A percentile compares a stretch with the other conserved stretches of the same genome.
phyloP scores from a whole-genome alignment of 2,888 invertebrate genomes.

The Euclidia mi region DNA sequence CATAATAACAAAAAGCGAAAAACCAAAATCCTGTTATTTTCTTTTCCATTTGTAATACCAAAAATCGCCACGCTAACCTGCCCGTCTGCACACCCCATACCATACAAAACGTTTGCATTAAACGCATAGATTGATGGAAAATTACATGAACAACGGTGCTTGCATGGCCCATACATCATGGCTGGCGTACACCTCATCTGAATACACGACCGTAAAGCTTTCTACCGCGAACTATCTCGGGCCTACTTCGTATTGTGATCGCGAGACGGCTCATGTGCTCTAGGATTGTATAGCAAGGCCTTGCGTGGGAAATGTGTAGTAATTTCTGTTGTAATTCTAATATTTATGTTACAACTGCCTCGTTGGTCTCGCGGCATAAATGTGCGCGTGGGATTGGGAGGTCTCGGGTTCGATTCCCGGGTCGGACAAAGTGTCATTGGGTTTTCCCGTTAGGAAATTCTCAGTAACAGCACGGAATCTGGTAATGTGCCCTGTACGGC shows the following conservation, averaged over 20 bases:
- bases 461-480: no score
- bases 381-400: no score
- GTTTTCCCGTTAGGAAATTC: no score
- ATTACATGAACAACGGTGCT: slow-evolving; percentile 68
- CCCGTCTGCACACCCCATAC: slow-evolving; percentile 45
- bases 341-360: no score
- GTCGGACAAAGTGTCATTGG: no score
- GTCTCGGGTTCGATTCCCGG: no score
- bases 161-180: slow-evolving; percentile 36
- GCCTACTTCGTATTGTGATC: slow-evolving; percentile 10
- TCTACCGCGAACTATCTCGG: slow-evolving; percentile 12
- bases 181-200: slow-evolving; percentile 17
- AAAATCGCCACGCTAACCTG: slow-evolving; percentile 40
- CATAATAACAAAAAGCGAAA: no score
- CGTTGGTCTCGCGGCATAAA: no score
- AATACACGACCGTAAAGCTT: slow-evolving; percentile 14
- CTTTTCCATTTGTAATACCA: not conserved
- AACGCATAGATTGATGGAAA: slow-evolving; percentile 77
- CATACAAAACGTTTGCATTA: slow-evolving; percentile 72
- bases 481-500: no score
- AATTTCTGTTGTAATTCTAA: no score
- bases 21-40: no score
- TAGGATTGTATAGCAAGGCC: not conserved
- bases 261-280: not conserved
- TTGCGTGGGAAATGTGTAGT: no score